A percentile compares a stretch with the other conserved stretches of the same genome.
These are phyloP conservation scores for Astreopora myriophthalma DNA, from an alignment of 64 coral and sea anemone species.

Conservation along the genomic window DNA sequence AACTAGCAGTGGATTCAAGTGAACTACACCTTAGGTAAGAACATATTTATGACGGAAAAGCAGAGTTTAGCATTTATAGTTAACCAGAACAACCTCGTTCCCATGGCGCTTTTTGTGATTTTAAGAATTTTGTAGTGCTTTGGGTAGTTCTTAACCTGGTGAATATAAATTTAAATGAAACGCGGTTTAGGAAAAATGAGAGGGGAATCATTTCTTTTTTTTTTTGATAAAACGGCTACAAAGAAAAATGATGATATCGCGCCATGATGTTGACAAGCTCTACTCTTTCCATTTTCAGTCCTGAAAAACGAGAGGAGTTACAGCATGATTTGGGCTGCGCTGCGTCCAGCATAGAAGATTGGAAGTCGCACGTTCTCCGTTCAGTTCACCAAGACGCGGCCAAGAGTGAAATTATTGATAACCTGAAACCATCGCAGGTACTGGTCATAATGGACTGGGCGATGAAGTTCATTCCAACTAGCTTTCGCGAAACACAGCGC, in stretches of 20 bases:
- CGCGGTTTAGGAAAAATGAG: neutral
- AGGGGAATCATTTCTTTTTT: neutral
- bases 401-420: neutral
- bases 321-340: neutral
- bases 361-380: neutral
- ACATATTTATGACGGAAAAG: slow-evolving; percentile 12
- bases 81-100: neutral
- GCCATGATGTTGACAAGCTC: neutral
- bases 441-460: neutral
- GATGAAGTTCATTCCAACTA: neutral
- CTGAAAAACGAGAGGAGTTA: slow-evolving; percentile 10
- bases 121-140: neutral
- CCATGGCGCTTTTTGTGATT: neutral
- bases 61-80: slow-evolving; percentile 2
- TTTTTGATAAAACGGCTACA: neutral
- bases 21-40: slow-evolving; percentile 31
- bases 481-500: neutral
- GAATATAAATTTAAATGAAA: neutral
- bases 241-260: slow-evolving; percentile 19
- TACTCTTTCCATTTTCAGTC: slow-evolving; percentile 6
- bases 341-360: neutral
- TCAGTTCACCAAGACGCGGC: neutral
- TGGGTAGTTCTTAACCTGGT: neutral
- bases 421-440: neutral
- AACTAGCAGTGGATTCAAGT: slow-evolving; percentile 12